Evolutionary conservation across 2,113 vertebrate species (phyloP), one percentile per base, ranked within the genome.

Genomic region (Podarcis raffonei): DNA sequence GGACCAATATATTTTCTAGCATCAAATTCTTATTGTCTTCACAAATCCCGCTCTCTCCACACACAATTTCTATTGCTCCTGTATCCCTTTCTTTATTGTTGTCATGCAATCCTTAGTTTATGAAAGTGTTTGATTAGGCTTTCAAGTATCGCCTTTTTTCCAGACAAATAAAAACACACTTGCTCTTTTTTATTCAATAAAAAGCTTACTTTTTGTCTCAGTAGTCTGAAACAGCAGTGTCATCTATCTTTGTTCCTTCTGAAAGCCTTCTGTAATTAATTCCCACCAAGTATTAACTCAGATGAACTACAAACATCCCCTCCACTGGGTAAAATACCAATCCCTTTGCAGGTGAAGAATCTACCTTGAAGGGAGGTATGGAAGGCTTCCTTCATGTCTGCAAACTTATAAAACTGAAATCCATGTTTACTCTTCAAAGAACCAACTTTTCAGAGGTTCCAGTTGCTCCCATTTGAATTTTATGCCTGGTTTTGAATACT

Each of bases 21-120:
- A 87, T 84, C 48, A 39, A 62, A 66, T 81, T 79, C 48, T 84
- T 89, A 77, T 74, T 74, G 37, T 87, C n/a, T 65, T 81, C 79
- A 69, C 82, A 84, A 37, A 59, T 71, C 82, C 65, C 68, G 27
- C 65, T 53, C 71, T 66, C n/a, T 65, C 37, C 20, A 1, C 71
- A 25, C 30, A 32, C 57, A 74, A 3, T 71, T 72, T 89, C 39
- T 87, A 39, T 84, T 89, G 62, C 12, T 25, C 53, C 68, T 71
- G 74, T 65, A 62, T 30, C 5, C 13, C 16, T 39, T 69, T 39
- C 78, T 8, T 83, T 88, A 8, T 23, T 48, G 20, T 32, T 88
- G 76, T 86, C 57, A 83, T 62, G 79, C 79, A 82, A 68, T 83
- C 72, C 72, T 75, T 86, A 37, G 12, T 39, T 27, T 85, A 81